A percentile compares a stretch with the other conserved stretches of the same genome.
Conservation (phyloP, 2,888 invertebrate genomes). For the Drosophila helvetica region DNA sequence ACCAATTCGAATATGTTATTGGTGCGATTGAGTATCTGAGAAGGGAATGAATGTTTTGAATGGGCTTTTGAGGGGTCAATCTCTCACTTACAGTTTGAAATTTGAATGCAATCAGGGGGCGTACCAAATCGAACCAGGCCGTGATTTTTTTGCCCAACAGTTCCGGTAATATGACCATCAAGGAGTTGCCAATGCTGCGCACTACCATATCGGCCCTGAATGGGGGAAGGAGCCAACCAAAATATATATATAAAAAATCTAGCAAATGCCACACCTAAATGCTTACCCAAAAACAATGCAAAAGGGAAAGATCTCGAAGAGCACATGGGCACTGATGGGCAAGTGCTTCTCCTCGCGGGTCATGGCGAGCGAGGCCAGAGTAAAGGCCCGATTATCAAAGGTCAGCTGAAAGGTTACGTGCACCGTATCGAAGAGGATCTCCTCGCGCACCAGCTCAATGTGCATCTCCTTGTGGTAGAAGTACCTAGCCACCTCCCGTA, state of each 20-base stretch:
- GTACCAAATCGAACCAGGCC: slow-evolving; percentile 95
- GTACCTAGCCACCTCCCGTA: slow-evolving; percentile 94
- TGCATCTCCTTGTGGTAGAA: slow-evolving; percentile 98
- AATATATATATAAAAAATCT: neutral
- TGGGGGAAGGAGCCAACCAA: neutral
- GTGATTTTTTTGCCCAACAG: slow-evolving; percentile 95
- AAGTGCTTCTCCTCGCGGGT: slow-evolving; percentile 94
- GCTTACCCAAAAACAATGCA: slow-evolving; percentile 97
- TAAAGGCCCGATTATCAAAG: slow-evolving; percentile 97
- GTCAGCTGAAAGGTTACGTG: slow-evolving; percentile 97
- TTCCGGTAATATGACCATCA: slow-evolving; percentile 95
- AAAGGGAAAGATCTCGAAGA: slow-evolving; percentile 99
- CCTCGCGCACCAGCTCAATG: slow-evolving; percentile 94
- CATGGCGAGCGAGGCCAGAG: slow-evolving; percentile 92
- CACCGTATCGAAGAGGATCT: slow-evolving; percentile 94
- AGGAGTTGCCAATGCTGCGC: slow-evolving; percentile 94
- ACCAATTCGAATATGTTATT: slow-evolving; percentile 98
- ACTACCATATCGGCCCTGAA: slow-evolving; percentile 93
- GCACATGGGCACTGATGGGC: slow-evolving; percentile 93
- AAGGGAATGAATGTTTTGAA: slow-evolving; percentile 14
- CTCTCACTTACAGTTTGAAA: slow-evolving; percentile 92
- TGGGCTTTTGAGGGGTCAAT: neutral
- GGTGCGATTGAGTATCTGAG: slow-evolving; percentile 95
- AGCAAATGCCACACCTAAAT: slow-evolving; percentile 52
- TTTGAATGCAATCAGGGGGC: slow-evolving; percentile 96